These are phyloP conservation scores for Junonia oenone DNA, from an alignment of 2,888 invertebrate genomes.

Conservation along the genomic window DNA sequence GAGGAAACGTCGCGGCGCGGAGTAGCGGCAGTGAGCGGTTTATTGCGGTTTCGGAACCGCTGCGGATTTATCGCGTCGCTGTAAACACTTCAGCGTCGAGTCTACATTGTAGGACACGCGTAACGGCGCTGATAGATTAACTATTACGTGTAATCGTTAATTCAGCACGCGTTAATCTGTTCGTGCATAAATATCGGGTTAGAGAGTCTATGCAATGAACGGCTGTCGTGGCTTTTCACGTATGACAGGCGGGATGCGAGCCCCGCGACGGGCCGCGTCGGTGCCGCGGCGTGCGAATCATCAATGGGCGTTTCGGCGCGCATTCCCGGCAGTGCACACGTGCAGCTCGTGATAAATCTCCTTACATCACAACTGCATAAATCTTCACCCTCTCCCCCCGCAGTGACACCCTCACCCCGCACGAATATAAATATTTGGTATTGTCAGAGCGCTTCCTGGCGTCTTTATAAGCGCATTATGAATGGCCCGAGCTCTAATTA, in stretches of 20 bases:
- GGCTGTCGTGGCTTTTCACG: not conserved
- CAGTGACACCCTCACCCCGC: not conserved
- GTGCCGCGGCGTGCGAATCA: not conserved
- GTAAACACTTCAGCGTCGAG: not conserved
- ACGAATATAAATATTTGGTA: slow-evolving; percentile 19
- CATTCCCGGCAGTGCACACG: not conserved
- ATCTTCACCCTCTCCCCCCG: slow-evolving; percentile 11
- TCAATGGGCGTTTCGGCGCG: slow-evolving; percentile 16
- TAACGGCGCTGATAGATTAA: slow-evolving; percentile 11
- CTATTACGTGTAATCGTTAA: slow-evolving; percentile 2
- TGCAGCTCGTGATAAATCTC: slow-evolving; percentile 19
- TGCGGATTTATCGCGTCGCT: slow-evolving; percentile 32
- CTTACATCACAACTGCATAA: slow-evolving; percentile 21
- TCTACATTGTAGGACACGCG: slow-evolving; percentile 4
- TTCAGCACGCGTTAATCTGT: not conserved
- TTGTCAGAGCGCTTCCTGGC: slow-evolving; percentile 10
- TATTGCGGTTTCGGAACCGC: slow-evolving; percentile 23
- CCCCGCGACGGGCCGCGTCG: not conserved
- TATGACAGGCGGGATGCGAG: not conserved
- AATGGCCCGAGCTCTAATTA: slow-evolving; percentile 2
- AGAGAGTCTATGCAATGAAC: not conserved
- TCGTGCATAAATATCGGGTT: not conserved
- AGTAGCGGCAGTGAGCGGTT: slow-evolving; percentile 21
- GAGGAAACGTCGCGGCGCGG: slow-evolving; percentile 39
- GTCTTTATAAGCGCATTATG: slow-evolving; percentile 11